Evolutionary conservation across 2,797 vertebrate species (phyloP).

Genomic region (Darevskia mixta): DNA sequence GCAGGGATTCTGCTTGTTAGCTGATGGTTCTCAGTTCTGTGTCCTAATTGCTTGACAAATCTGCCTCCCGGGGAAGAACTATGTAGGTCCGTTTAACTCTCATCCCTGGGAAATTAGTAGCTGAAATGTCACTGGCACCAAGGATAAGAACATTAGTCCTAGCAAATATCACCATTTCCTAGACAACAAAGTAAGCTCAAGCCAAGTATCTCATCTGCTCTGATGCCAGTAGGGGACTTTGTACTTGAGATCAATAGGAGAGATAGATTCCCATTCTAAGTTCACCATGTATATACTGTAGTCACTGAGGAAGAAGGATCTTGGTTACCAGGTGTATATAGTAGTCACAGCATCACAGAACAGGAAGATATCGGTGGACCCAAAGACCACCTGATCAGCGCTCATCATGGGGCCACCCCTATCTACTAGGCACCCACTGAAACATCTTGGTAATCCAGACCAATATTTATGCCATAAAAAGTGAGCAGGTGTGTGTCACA

Average conservation of each 20-base stretch:
- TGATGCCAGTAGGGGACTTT: not conserved
- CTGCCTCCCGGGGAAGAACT: not conserved
- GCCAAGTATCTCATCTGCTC: not conserved
- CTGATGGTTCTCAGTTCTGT: not conserved
- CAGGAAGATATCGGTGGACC: not conserved
- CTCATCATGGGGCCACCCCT: not conserved
- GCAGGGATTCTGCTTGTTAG: conserved; percentile 1
- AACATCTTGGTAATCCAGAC: not conserved
- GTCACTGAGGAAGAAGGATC: not conserved
- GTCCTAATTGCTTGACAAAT: conserved; percentile 4
- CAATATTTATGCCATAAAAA: not conserved
- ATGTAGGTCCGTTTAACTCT: not conserved
- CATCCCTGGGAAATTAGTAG: not conserved
- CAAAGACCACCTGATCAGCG: not conserved
- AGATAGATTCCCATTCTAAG: not conserved
- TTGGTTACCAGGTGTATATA: not conserved
- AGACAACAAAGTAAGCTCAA: conserved; percentile 18
- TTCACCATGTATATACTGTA: not conserved
- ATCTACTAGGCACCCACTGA: not conserved
- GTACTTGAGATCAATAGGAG: not conserved
- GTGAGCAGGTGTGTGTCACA: conserved; percentile 11
- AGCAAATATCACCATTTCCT: not conserved
- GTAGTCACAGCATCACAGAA: not conserved
- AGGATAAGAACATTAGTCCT: not conserved
- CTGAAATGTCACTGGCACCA: accelerated